Percentiles rank a stretch among this genome's conserved stretches.
These are phyloP conservation scores for Sminthurides bifidus DNA, from an alignment of 1,140 invertebrate species.

Conservation along the genomic window DNA sequence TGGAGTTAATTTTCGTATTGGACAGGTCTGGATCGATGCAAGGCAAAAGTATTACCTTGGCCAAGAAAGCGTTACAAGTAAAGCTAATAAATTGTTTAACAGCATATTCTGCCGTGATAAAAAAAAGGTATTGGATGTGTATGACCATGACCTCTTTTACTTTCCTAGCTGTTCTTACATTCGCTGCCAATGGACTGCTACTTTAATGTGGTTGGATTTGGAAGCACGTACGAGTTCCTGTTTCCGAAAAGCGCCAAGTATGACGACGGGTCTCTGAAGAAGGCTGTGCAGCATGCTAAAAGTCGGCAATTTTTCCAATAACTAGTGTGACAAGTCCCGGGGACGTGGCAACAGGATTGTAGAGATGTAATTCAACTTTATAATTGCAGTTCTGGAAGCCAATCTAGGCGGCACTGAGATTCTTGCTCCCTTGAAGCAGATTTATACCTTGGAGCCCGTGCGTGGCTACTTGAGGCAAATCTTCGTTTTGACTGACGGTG, in stretches of 20 bases:
- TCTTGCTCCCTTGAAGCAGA: conserved; percentile 15
- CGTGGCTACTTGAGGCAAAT: conserved; percentile 35
- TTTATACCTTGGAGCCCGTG: conserved; percentile 32
- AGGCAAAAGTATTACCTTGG: conserved; percentile 33
- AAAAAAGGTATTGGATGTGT: not conserved
- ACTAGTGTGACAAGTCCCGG: not conserved
- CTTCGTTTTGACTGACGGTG: conserved; percentile 37
- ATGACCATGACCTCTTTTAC: not conserved
- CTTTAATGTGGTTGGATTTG: conserved; percentile 32
- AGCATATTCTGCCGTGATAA: not conserved
- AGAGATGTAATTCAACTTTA: not conserved
- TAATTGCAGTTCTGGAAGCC: conserved; percentile 28
- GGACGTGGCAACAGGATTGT: not conserved
- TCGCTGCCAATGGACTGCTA: conserved; percentile 31
- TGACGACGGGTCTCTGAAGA: conserved; percentile 26
- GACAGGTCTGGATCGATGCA: conserved; percentile 37
- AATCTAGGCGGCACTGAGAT: conserved; percentile 31
- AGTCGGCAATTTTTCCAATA: conserved; percentile 1
- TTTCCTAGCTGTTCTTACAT: conserved; percentile 31
- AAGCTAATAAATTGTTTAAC: too few species aligned
- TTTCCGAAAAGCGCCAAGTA: conserved; percentile 31
- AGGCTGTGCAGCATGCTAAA: conserved; percentile 19
- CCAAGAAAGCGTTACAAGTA: conserved; percentile 34
- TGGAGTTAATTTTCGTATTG: conserved; percentile 34
- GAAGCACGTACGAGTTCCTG: conserved; percentile 22